Base-by-base conservation (phyloP, 2,888 invertebrate species). In the Drosophila austrosaltans region DNA sequence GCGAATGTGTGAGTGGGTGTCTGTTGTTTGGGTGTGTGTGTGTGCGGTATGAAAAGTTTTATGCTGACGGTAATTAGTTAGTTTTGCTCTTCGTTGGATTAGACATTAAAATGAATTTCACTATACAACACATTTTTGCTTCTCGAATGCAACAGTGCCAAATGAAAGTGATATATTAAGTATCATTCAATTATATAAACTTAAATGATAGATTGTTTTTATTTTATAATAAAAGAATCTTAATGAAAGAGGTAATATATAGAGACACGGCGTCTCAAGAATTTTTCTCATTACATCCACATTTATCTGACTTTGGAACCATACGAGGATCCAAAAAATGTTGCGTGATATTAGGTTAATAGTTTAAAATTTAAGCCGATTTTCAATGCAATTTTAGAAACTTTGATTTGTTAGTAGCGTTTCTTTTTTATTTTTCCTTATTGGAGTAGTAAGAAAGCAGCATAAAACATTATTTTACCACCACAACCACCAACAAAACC, bases 401-500 rank as follows among this genome's bases (percentile, higher is more conserved):
- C 16, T 10, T 25, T 48, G 4, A 48, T 12, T 4, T 48, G 48
- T 48, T 48, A 48, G 48, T 48, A 53, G 53, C 7, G 8, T 36
- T 36, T 36, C 8, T 36, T 36, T 8, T 36, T 53, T 32, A 32
- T 7, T 25, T 30, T 36, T 30, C 44, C 48, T 48, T 63, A 32
- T 63, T 67, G 40, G 48, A 20, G 44, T 36, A 12, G 20, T 39
- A 62, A 44, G 54, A 36, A 62, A 69, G 70, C 75, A 75, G 70
- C 59, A 58, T 58, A 69, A 65, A 69, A 54, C 64, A 69, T 69
- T 69, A 74, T 75, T 48, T 48, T 76, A 77, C 75, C 73, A 72
- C 71, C 74, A 66, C 79, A 69, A 76, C 82, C 82, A 75, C 72
- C 76, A 78, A 76, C 78, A 77, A 78, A 77, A 67, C 76, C 76